Base-by-base conservation (phyloP, 2,113 vertebrate genomes). In the Bubo scandiacus region DNA sequence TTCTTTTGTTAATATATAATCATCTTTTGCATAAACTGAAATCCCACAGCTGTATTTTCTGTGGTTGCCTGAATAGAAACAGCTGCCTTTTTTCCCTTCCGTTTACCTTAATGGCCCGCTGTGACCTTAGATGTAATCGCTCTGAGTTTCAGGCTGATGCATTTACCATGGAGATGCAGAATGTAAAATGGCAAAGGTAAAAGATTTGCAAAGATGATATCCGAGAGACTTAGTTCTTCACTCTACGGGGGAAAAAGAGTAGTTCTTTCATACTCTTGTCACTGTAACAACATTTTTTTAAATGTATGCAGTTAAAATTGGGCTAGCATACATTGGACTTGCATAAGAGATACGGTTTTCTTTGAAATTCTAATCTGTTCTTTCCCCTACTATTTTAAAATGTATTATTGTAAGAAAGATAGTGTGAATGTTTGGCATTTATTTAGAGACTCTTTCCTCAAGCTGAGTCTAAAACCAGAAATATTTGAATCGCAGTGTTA, bases 361-460 rank as follows among this genome's bases (percentile, higher is more conserved):
- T 45, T 94, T 95, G 87, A 95, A 95, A 95, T 88, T 90, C 77
- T 65, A 82, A 79, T 91, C 88, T 52, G 19, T 80, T 81, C 70
- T 55, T 88, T 88, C 71, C 57, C 20, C 10, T 83, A 4, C 54
- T 70, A 5, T 85, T 58, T 86, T 61, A 80, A 67, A 79, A 79
- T 57, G 12, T 43, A 25, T 59, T 25, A 43, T 85, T 65, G 61
- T 66, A 10, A 85, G 65, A 45, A 66, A 57, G 54, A 63, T 9
- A n/a, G 70, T 70, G 59, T 81, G 67, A 84, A 74, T 55, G n/a
- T 59, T 88, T 95, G 65, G 32, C 65, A 52, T 63, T 63, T 91
- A 74, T 78, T 92, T 89, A 73, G 91, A 63, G 59, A 59, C 51
- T 73, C 67, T 40, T 91, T 71, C 63, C n/a, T 94, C 72, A 52